These are phyloP conservation scores for Baccha elongata DNA, from an alignment of 2,888 invertebrate genomes.

Conservation along the genomic window DNA sequence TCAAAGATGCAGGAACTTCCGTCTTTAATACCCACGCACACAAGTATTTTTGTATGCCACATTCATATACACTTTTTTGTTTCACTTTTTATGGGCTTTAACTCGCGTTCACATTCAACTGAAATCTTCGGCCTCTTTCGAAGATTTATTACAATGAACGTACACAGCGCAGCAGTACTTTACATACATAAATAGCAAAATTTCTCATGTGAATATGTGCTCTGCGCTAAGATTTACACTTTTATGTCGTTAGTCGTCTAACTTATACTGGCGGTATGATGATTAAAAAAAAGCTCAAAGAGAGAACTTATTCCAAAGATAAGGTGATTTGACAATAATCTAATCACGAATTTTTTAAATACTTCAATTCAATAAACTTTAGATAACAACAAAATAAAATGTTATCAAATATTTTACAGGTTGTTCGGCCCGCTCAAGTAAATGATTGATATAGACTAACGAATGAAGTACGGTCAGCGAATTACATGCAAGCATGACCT, in stretches of 20 bases:
- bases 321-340: conserved; percentile 20
- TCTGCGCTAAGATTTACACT: too few species aligned
- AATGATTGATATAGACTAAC: conserved; percentile 53
- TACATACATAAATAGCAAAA: too few species aligned
- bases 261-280: too few species aligned
- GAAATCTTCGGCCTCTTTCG: conserved; percentile 16
- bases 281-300: too few species aligned
- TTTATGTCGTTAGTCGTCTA: too few species aligned
- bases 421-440: conserved; percentile 25
- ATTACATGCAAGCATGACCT: conserved; percentile 36
- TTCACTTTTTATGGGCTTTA: not conserved
- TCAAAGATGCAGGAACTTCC: conserved; percentile 35
- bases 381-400: conserved; percentile 26
- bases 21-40: conserved; percentile 17
- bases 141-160: conserved; percentile 2
- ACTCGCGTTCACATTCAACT: not conserved
- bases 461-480: conserved; percentile 25
- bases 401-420: not conserved
- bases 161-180: not conserved
- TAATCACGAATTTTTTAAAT: too few species aligned
- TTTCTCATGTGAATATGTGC: too few species aligned
- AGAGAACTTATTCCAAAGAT: not conserved
- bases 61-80: conserved; percentile 8
- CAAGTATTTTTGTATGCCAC: not conserved
- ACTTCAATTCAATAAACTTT: not conserved